Base-by-base conservation (phyloP, 1,140 invertebrate species). In the Yoshiicerus persimilis region DNA sequence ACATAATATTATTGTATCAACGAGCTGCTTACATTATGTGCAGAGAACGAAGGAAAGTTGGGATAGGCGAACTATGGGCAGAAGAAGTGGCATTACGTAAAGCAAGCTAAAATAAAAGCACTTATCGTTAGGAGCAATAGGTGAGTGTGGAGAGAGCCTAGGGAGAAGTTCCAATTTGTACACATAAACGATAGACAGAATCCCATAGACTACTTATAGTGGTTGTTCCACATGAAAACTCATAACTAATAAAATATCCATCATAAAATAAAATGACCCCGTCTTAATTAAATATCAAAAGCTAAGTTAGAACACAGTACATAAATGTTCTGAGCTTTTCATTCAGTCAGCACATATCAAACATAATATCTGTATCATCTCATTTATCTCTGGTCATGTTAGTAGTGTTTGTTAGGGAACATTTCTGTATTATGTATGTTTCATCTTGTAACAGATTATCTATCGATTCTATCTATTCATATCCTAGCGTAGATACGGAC, bases 281-380 rank as follows among this genome's bases (percentile, higher is more conserved):
- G 75, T 80, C 75, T 80, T 80, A 80, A 80, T 80, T 80, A 80
- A 38, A 80, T 80, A 80, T 80, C 75, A 80, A 80, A 80, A 20
- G 20, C 75, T 9, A 38, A 80, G 75, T 32, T 34, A 80, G 47
- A 56, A 56, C 47, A 56, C n/a, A n/a, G 27, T 25, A 70, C 64
- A 30, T 70, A 70, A 70, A 70, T 70, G 64, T 70, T 27, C 64
- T 66, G 27, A 47, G 20, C 41, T 47, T 11, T 11, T 47, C 8
- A 47, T 13, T 47, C 11, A 13, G 47, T 56, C 47, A 56, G 47
- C 6, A 16, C 4, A 27, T 70, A 70, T 70, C 66, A 30, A 11
- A 70, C 30, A 70, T 70, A 30, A 27, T 30, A 70, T 70, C 66
- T 70, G 25, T 30, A 70, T 16, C 25, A 70, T 70, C 66, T 80